Conservation (phyloP, 2,113 vertebrate genomes). For the Paramormyrops kingsleyae region DNA sequence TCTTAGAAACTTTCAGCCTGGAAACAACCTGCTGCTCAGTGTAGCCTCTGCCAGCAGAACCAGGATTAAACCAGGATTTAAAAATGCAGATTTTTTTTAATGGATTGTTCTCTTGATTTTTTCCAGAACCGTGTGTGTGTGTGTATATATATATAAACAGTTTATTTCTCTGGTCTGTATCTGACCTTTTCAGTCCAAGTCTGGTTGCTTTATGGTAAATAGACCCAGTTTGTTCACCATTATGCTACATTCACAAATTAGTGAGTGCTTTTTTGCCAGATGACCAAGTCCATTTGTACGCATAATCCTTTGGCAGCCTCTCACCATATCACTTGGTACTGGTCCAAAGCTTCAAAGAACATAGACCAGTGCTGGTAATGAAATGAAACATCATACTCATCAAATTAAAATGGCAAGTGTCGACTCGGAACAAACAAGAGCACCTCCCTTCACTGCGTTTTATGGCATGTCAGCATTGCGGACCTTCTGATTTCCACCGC, state of each 20-base stretch:
- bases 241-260: constrained; percentile 66
- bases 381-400: constrained; percentile 75
- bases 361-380: constrained; percentile 67
- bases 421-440: constrained; percentile 66
- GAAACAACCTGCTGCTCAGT: not conserved
- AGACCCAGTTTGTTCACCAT: constrained; percentile 34
- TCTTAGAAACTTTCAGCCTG: not conserved
- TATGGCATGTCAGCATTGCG: not conserved
- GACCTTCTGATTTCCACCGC: not conserved
- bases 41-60: not conserved
- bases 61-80: not conserved
- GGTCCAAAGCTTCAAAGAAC: constrained; percentile 71
- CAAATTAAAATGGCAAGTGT: constrained; percentile 65
- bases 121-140: not conserved
- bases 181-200: not conserved
- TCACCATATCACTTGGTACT: constrained; percentile 78
- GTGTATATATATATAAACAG: not conserved
- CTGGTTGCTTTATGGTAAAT: not conserved
- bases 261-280: constrained; percentile 66
- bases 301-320: constrained; percentile 84
- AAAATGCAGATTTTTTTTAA: not conserved
- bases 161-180: not conserved
- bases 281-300: constrained; percentile 81
- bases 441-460: not conserved
- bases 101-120: not conserved